Evolutionary conservation across 2,113 vertebrate species (phyloP), one percentile per base, ranked within the genome.

Genomic region (Nipponia nippon): DNA sequence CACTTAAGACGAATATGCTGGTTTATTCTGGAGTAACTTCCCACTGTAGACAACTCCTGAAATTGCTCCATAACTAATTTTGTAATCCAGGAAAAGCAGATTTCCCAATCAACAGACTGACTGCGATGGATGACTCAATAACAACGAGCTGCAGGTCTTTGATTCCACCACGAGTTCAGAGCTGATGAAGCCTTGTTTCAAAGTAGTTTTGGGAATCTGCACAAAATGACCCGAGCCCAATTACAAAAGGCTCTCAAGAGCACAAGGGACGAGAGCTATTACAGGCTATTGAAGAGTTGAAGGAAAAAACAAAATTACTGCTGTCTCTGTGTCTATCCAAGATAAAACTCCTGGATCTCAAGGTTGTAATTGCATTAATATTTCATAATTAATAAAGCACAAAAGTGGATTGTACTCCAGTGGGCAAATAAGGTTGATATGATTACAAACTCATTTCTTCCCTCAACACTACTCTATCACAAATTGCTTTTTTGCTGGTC

Each of bases 1-100:
- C 27, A 9, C 25, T 29, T 13, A 9, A 42, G 29, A 49, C 6
- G 11, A 77, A 67, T 3, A 30, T 0, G 0, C 10, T 9, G 4
- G 4, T 46, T 85, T 25, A 52, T 25, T 77, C 69, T 29, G 58
- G 17, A 86, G 59, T 23, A 44, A 62, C 16, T 19, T 40, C 69
- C 47, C 21, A 16, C 59, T 9, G 7, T 47, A 78, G 11, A 19
- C 20, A 26, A 27, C 49, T 72, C 58, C 56, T 38, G 36, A 59
- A 63, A 63, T 40, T 38, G 58, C 78, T 80, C 32, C 62, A 50
- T 11, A 32, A 38, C 9, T 5, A 14, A 55, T 30, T 65, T 26
- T 32, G 55, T 46, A 65, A 82, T 8, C 27, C 50, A 61, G 36
- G 36, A 40, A 69, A 50, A 58, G 56, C 21, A 30, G 20, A 44